phyloP scores from a whole-genome alignment of 2,888 invertebrate genomes.

The Heteromyza rotundicornis region DNA sequence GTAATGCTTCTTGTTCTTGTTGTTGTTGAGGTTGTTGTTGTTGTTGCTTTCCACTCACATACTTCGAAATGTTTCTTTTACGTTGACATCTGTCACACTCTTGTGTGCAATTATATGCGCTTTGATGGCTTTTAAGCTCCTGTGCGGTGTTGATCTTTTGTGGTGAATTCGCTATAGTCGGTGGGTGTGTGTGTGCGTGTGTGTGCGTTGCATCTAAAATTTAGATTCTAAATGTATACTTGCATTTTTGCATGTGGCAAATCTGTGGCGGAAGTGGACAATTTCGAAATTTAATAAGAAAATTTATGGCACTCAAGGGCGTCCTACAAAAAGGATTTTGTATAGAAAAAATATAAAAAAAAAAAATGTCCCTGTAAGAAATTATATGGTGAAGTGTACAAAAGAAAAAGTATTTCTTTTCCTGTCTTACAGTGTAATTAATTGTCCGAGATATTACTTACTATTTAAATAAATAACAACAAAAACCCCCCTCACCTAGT shows the following conservation, averaged over 20 bases:
- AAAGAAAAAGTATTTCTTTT: background rate
- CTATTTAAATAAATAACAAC: too few species aligned
- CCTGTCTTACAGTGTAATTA: background rate
- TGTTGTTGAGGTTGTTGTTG: conserved; percentile 15
- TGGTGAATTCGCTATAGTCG: background rate
- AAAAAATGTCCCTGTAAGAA: background rate
- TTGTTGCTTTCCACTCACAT: conserved; percentile 8
- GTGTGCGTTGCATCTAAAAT: background rate
- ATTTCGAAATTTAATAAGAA: conserved; percentile 13
- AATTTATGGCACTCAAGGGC: conserved; percentile 8
- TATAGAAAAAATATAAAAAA: background rate
- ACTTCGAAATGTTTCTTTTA: conserved; percentile 36
- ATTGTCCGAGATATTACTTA: too few species aligned
- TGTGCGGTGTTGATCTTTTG: conserved; percentile 18
- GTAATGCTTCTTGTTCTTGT: conserved; percentile 11
- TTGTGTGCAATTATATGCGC: conserved; percentile 42
- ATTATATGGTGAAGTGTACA: background rate
- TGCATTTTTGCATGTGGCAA: background rate
- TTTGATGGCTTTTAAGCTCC: conserved; percentile 35
- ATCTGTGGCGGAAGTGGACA: conserved; percentile 7
- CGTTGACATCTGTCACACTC: conserved; percentile 45
- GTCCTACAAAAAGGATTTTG: background rate
- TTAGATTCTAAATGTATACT: too few species aligned
- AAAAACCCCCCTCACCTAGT: too few species aligned
- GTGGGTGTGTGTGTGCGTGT: background rate